Conservation (phyloP, 2,797 vertebrate genomes). For the Aldrovandia affinis region DNA sequence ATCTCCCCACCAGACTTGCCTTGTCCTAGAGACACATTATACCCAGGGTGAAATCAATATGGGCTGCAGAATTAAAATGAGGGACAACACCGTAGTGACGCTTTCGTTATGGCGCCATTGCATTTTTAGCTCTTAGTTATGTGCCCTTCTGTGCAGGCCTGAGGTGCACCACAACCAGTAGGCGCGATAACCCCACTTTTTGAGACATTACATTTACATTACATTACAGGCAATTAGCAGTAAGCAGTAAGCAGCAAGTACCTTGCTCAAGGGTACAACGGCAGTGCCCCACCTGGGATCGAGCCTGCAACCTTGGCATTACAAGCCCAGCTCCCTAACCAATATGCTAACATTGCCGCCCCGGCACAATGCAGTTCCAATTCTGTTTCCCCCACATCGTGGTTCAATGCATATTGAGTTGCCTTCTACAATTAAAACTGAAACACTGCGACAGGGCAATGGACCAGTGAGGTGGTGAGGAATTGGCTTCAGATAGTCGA, state of each 20-base stretch:
- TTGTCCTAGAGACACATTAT: not conserved
- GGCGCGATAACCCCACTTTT: not conserved
- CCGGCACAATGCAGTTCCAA: not conserved
- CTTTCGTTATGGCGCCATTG: not conserved
- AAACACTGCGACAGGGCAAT: not conserved
- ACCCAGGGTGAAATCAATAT: not conserved
- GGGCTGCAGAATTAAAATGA: not conserved
- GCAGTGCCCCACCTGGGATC: too few species aligned
- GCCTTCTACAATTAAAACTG: not conserved
- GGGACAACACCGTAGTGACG: slow-evolving; percentile 2
- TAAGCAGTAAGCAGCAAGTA: too few species aligned
- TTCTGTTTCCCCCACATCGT: not conserved
- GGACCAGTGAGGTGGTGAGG: not conserved
- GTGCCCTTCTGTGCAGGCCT: not conserved
- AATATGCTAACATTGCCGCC: too few species aligned
- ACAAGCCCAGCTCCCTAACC: too few species aligned
- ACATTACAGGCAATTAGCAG: not conserved
- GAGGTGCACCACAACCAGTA: not conserved
- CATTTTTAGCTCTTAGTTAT: not conserved
- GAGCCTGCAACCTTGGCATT: too few species aligned
- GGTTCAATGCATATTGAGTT: not conserved
- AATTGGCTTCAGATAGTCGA: not conserved
- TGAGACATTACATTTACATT: too few species aligned
- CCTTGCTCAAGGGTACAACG: too few species aligned
- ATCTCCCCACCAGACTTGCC: too few species aligned